Percentiles rank a stretch among this genome's conserved stretches.
Conservation (phyloP, 2,888 invertebrate genomes). For the Phortica okadai region DNA sequence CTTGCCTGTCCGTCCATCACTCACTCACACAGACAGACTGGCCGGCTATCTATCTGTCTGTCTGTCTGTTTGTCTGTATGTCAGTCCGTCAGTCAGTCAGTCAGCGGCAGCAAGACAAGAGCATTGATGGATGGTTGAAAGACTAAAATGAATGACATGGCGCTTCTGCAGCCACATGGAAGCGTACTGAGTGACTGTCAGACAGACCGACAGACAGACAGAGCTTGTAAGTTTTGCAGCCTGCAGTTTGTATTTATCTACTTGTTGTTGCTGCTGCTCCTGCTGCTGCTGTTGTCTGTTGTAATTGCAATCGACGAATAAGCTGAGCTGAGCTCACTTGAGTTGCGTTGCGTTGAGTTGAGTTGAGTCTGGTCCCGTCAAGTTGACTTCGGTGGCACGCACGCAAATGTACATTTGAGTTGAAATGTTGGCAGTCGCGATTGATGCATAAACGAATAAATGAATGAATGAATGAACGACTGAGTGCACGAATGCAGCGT, state of each 20-base stretch:
- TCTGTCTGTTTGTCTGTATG: constrained; percentile 35
- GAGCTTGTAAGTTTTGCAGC: not conserved
- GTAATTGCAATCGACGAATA: not conserved
- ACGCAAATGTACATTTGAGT: constrained; percentile 50
- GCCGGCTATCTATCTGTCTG: constrained; percentile 39
- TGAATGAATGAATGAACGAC: not conserved
- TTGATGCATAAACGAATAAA: constrained; percentile 15
- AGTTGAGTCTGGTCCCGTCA: not conserved
- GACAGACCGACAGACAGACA: not conserved
- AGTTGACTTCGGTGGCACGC: constrained; percentile 37
- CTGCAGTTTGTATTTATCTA: not conserved
- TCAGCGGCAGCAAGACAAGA: constrained; percentile 35
- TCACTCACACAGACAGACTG: constrained; percentile 53
- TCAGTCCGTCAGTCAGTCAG: constrained; percentile 58
- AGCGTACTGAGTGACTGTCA: not conserved
- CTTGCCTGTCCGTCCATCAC: constrained; percentile 52
- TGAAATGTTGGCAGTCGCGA: constrained; percentile 20
- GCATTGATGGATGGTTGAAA: constrained; percentile 67
- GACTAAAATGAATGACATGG: constrained; percentile 69
- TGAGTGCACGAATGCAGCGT: constrained; percentile 9
- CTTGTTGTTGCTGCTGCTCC: constrained; percentile 11
- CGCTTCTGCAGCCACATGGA: constrained; percentile 49
- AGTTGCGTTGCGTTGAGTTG: not conserved
- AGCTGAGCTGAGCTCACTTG: not conserved
- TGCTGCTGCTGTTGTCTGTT: constrained; percentile 21